Evolutionary conservation across 1,140 invertebrate species (phyloP), one percentile per base, ranked within the genome.

Genomic region (Rhizoglyphus robini): DNA sequence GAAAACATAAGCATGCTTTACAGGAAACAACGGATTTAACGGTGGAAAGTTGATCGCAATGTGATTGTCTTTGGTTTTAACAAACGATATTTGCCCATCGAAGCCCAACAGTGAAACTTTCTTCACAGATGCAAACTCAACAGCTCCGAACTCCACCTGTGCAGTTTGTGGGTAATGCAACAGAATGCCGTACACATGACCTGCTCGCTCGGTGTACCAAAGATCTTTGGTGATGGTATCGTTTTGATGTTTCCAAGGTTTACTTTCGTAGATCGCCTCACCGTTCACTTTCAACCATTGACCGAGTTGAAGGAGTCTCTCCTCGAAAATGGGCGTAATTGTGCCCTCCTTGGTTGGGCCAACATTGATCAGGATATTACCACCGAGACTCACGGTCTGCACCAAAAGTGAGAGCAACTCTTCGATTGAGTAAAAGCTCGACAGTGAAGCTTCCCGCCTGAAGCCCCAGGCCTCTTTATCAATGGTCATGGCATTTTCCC

Each of bases 391-490:
- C 13, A 67, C 41, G 0, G 66, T 67, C 59, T 81, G 76, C 1
- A 86, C 83, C 8, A 96, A 74, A 70, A 84, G 81, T 65, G 79
- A 78, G 0, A 95, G 74, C 0, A 96, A 76, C 65, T 90, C 83
- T 54, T 84, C 73, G 8, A 83, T 82, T n/a, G 81, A 84, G n/a
- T 87, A 74, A 69, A 85, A 87, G 71, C 92, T 86, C 25, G 75
- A 68, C 0, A 91, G 69, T 11, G 75, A 75, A 27, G 88, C 84
- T 73, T 88, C 84, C 70, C 87, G 81, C 46, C 89, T 77, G 73
- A 83, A 91, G 4, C 90, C 90, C 92, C 94, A 98, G n/a, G n/a
- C n/a, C 0, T 90, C 93, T 68, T 79, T 83, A 72, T 97, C 94
- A 46, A 98, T 76, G 0, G 91, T 94, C 81, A 96, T 89, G 15